Base-by-base conservation (phyloP, 2,113 vertebrate genomes). In the Caranx ignobilis region DNA sequence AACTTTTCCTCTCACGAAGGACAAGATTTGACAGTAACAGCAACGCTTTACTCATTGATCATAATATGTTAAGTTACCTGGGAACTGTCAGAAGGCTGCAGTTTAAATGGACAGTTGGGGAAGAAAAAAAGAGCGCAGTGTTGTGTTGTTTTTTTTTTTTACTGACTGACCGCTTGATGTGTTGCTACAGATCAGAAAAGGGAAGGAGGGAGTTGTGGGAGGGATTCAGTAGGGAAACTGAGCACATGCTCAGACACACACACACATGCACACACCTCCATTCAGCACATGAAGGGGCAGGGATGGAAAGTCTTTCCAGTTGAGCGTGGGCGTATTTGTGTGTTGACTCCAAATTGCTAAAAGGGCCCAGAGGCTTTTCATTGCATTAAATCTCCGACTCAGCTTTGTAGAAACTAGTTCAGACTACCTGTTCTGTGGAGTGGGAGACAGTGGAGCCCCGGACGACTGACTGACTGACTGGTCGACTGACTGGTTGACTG, bases 311-410 rank as follows among this genome's bases (percentile, higher is more conserved):
- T 81, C 87, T 91, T 88, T 88, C 83, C 83, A 88, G 91, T 87
- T 76, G 82, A 69, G 86, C 62, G 92, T 92, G 75, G 93, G 91
- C 13, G 85, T 91, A 83, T 94, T 93, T 93, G 89, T 93, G 88
- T 92, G 90, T 94, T 89, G 89, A 93, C 89, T 93, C 85, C 84
- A 92, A 92, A 92, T 91, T 91, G 86, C 90, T 93, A 89, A 91
- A 91, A 91, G 89, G 90, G 85, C 91, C 92, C 93, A 87, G 86
- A 92, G 92, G 92, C 88, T 88, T 89, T 87, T 68, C 82, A 83
- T 90, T 87, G 88, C 89, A 86, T 91, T 87, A 91, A 92, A 92
- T 88, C 79, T 86, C 85, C 35, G 65, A 92, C 86, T 93, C 84
- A 86, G 89, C 90, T 86, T 85, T 87, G 86, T 88, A 77, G 87